These are phyloP conservation scores for Rhagonycha lutea DNA, from an alignment of 2,888 invertebrate genomes.

Conservation along the genomic window DNA sequence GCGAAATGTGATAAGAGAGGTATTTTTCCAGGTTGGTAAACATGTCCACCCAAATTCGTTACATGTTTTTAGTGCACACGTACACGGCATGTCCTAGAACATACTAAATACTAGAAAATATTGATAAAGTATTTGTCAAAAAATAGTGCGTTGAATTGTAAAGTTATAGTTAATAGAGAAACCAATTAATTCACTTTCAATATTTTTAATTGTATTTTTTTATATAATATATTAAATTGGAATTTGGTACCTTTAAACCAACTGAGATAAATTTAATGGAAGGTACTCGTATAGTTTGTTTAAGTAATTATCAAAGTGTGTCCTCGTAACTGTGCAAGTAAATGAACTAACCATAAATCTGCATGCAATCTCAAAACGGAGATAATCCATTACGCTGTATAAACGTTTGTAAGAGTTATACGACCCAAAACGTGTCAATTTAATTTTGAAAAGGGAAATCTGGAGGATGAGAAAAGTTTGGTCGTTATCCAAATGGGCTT, in stretches of 20 bases:
- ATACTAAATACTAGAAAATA: neutral
- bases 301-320: neutral
- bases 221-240: neutral
- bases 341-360: slow-evolving; percentile 1
- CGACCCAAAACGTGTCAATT: slow-evolving; percentile 29
- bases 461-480: slow-evolving; percentile 26
- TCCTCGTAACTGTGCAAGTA: neutral
- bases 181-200: neutral
- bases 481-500: slow-evolving; percentile 32
- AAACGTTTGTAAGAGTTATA: slow-evolving; percentile 22
- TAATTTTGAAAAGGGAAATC: slow-evolving; percentile 27
- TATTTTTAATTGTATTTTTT: neutral
- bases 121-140: neutral
- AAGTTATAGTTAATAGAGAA: too few relatives aligned
- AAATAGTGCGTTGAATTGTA: too few relatives aligned
- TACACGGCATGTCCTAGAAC: neutral
- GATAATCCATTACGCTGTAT: slow-evolving; percentile 26
- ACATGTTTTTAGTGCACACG: neutral
- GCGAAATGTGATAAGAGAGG: neutral
- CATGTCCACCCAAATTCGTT: neutral
- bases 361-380: slow-evolving; percentile 7
- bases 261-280: neutral
- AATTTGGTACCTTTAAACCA: neutral
- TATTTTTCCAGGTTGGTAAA: slow-evolving; percentile 4
- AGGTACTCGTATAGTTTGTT: neutral